Percentiles rank a stretch among this genome's conserved stretches.
These are phyloP conservation scores for Zoroaster sp. DNA, from an alignment of 53 echinoderm and acorn worm species.

Conservation along the genomic window DNA sequence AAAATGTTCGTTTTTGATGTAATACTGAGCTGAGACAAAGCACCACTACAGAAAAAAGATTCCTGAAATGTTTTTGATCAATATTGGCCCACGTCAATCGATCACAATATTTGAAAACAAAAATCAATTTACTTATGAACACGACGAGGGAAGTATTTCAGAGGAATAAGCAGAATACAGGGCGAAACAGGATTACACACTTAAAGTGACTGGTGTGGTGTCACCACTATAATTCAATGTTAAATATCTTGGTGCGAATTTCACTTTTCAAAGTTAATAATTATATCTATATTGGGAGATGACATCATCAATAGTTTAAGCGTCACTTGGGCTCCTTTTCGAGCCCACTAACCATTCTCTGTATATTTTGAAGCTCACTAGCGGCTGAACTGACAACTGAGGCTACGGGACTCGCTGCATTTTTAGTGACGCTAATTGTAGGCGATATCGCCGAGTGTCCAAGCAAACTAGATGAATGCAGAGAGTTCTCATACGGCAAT, in stretches of 20 bases:
- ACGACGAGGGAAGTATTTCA: background rate
- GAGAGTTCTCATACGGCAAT: conserved; percentile 83
- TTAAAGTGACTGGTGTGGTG: background rate
- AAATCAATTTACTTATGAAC: background rate
- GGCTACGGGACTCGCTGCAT: conserved; percentile 38
- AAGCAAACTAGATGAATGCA: conserved; percentile 67
- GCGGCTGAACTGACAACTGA: conserved; percentile 82
- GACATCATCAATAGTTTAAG: background rate
- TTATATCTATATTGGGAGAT: background rate
- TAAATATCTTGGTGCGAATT: conserved; percentile 1
- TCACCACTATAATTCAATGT: background rate
- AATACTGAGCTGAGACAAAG: background rate
- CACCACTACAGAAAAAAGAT: conserved; percentile 22
- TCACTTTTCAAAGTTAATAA: background rate
- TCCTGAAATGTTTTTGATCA: background rate
- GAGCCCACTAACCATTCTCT: conserved; percentile 93
- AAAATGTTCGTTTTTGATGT: background rate
- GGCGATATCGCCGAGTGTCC: conserved; percentile 58
- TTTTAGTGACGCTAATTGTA: conserved; percentile 37
- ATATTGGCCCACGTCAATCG: background rate
- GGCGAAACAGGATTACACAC: background rate
- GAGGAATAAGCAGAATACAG: background rate
- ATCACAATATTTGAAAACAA: background rate
- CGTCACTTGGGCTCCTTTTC: conserved; percentile 85
- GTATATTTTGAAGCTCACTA: conserved; percentile 98